These are phyloP conservation scores for Phalanger gymnotis DNA, from an alignment of 2,797 vertebrate genomes.

Conservation along the genomic window DNA sequence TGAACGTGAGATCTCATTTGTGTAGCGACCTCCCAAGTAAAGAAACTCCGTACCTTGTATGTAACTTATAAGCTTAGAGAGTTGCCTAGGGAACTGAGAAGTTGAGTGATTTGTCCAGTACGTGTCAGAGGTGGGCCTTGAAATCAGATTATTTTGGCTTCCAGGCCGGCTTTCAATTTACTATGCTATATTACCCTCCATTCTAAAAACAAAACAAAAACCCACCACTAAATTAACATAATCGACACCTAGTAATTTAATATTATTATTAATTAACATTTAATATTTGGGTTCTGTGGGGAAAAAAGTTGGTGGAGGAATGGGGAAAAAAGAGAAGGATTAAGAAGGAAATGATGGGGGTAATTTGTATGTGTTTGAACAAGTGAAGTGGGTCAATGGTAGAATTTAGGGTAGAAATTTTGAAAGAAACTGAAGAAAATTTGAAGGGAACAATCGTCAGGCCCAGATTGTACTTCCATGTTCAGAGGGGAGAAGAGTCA, in stretches of 20 bases:
- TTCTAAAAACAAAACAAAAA: background rate
- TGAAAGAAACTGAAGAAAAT: background rate
- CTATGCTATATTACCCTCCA: background rate
- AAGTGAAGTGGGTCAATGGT: background rate
- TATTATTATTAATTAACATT: background rate
- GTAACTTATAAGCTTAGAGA: background rate
- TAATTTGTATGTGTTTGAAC: background rate
- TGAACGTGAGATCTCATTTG: background rate
- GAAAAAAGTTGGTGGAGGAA: background rate
- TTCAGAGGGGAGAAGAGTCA: background rate
- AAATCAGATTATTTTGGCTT: background rate
- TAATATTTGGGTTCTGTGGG: background rate
- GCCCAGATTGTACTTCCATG: background rate
- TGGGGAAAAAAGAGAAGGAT: background rate
- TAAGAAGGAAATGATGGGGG: background rate
- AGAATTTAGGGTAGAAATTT: background rate
- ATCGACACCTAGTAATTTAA: background rate
- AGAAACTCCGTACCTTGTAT: background rate
- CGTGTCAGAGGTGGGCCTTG: background rate
- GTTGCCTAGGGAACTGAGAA: background rate
- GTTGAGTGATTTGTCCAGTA: background rate
- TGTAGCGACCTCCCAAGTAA: background rate
- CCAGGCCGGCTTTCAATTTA: background rate
- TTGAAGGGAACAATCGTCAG: background rate
- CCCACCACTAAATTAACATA: background rate